Conservation (phyloP, 2,888 invertebrate genomes). For the Lasius fuliginosus region DNA sequence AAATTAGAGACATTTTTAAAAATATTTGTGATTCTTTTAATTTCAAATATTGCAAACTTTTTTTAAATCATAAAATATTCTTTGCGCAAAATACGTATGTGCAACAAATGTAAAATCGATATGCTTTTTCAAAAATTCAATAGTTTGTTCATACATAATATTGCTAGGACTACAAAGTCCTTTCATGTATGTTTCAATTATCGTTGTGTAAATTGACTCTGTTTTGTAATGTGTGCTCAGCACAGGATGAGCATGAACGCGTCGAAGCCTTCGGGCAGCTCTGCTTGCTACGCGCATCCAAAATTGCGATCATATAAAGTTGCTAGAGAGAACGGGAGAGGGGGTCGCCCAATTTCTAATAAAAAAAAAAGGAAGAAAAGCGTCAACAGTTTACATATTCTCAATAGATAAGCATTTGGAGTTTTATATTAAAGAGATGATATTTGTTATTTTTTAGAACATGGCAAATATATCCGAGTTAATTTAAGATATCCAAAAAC, state of each 20-base stretch:
- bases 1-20: not conserved
- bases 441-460: not conserved
- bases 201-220: slow-evolving; percentile 85
- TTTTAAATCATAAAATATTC: not conserved
- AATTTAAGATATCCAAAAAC: not conserved
- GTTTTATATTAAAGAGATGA: not conserved
- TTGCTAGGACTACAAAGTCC: slow-evolving; percentile 71
- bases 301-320: slow-evolving; percentile 42
- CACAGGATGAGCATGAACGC: slow-evolving; percentile 67
- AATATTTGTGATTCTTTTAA: not conserved
- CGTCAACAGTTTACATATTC: not conserved
- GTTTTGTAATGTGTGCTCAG: slow-evolving; percentile 79
- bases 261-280: slow-evolving; percentile 64
- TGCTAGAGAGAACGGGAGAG: not conserved
- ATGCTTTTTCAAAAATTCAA: slow-evolving; percentile 69
- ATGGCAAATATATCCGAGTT: not conserved
- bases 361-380: not conserved
- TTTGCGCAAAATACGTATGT: not conserved
- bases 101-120: slow-evolving; percentile 60
- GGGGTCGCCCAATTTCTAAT: slow-evolving; percentile 35
- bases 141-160: slow-evolving; percentile 73
- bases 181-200: slow-evolving; percentile 85
- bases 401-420: not conserved
- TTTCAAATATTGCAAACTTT: not conserved
- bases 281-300: slow-evolving; percentile 32